Conservation (phyloP, 2,888 invertebrate genomes). For the Athrips mouffetella region DNA sequence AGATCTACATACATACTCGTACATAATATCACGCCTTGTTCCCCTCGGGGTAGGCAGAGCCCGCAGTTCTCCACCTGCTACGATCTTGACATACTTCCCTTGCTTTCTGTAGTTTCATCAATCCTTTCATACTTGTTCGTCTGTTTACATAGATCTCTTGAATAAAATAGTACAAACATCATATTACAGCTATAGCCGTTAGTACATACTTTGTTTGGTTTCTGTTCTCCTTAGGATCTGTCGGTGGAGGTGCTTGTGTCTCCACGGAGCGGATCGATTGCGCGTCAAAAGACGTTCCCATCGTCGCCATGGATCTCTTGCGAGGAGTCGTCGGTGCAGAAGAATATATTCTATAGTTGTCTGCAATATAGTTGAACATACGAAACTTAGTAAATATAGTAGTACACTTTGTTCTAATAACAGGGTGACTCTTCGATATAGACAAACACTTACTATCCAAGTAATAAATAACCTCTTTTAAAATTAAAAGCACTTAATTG, state of each 20-base stretch:
- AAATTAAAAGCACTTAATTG: too few relatives aligned
- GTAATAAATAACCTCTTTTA: too few relatives aligned
- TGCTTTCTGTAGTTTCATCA: too few relatives aligned
- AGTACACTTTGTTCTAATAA: too few relatives aligned
- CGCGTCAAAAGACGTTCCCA: conserved; percentile 48
- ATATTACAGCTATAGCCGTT: neutral
- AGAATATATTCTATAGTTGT: conserved; percentile 49
- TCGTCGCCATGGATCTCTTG: conserved; percentile 60
- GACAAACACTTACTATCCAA: too few relatives aligned
- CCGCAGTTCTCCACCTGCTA: too few relatives aligned
- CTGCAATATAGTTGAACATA: conserved; percentile 31
- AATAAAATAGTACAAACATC: neutral
- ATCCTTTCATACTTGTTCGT: neutral
- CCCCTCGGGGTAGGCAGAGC: too few relatives aligned
- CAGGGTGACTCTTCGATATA: too few relatives aligned
- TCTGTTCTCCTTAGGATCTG: conserved; percentile 65
- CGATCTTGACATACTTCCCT: too few relatives aligned
- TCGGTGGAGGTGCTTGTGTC: conserved; percentile 68
- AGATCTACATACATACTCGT: too few relatives aligned
- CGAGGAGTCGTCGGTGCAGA: conserved; percentile 43
- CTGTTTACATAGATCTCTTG: neutral
- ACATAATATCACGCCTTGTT: too few relatives aligned
- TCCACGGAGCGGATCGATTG: conserved; percentile 67
- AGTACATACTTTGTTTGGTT: conserved; percentile 65
- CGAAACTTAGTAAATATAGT: too few relatives aligned